These are phyloP conservation scores for Oxycera nigricornis DNA, from an alignment of 2,888 invertebrate species.

Conservation along the genomic window DNA sequence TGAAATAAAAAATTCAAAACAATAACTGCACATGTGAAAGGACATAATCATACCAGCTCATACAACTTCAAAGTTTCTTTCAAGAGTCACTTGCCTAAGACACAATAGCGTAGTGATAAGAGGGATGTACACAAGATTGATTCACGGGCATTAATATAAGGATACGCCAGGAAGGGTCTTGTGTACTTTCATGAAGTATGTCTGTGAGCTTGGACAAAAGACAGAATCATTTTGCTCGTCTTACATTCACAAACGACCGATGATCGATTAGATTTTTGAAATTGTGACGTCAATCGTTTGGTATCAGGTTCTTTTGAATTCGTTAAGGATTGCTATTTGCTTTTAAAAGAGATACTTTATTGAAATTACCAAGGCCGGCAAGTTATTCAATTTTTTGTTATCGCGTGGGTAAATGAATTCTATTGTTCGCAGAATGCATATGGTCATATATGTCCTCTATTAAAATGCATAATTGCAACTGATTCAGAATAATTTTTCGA, in stretches of 20 bases:
- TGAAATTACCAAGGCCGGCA: too few relatives aligned
- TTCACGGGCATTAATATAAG: conserved; percentile 18
- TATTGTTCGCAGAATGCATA: too few relatives aligned
- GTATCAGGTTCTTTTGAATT: conserved; percentile 5
- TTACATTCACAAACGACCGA: conserved; percentile 8
- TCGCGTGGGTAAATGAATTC: too few relatives aligned
- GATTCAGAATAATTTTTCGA: too few relatives aligned
- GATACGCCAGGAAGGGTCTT: not conserved
- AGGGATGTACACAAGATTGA: conserved; percentile 34
- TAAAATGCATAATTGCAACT: too few relatives aligned
- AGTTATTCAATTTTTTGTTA: too few relatives aligned
- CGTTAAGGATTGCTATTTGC: conserved; percentile 1
- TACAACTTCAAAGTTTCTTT: conserved; percentile 25
- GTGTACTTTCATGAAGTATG: too few relatives aligned
- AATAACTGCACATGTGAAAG: conserved; percentile 28
- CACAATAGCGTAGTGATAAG: conserved; percentile 21
- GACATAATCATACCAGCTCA: conserved; percentile 26
- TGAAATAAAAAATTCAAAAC: conserved; percentile 3
- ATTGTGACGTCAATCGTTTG: conserved; percentile 29
- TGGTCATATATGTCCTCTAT: too few relatives aligned
- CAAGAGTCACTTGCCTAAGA: conserved; percentile 13
- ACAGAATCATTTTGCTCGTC: not conserved
- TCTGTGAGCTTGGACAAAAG: not conserved
- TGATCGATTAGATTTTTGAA: conserved; percentile 30
- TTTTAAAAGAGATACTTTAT: conserved; percentile 5